Conservation (phyloP, 2,113 vertebrate genomes). For the Morone saxatilis region DNA sequence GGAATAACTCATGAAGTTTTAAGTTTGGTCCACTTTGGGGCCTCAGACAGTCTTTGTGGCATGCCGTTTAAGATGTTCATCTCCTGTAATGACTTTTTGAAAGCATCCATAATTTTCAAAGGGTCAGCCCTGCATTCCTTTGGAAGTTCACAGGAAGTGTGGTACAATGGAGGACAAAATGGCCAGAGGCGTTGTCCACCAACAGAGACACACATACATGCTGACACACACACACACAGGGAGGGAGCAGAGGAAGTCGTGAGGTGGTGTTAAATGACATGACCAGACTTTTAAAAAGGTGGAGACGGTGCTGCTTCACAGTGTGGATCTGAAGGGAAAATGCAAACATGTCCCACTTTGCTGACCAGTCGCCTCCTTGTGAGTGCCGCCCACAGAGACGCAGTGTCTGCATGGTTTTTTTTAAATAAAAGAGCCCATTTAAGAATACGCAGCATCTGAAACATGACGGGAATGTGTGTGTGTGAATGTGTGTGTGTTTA, state of each 20-base stretch:
- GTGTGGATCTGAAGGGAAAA: conserved; percentile 47
- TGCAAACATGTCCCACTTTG: conserved; percentile 69
- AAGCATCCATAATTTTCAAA: conserved; percentile 71
- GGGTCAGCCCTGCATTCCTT: conserved; percentile 74
- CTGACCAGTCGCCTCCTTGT: conserved; percentile 54
- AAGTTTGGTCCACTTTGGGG: conserved; percentile 26
- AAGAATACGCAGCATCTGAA: conserved; percentile 57
- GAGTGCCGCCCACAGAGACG: conserved; percentile 65
- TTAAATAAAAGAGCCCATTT: conserved; percentile 43
- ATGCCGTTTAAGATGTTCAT: conserved; percentile 61
- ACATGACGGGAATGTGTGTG: conserved; percentile 68
- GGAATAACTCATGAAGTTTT: conserved; percentile 20
- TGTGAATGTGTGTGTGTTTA: conserved; percentile 39
- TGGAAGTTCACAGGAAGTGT: conserved; percentile 81
- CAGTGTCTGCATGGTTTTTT: conserved; percentile 51
- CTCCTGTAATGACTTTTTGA: conserved; percentile 70
- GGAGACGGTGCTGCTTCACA: conserved; percentile 60
- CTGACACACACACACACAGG: conserved; percentile 28
- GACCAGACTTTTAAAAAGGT: conserved; percentile 72
- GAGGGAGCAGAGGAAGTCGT: conserved; percentile 73
- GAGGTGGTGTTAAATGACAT: conserved; percentile 80
- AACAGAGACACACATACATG: conserved; percentile 47
- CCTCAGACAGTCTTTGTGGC: conserved; percentile 50
- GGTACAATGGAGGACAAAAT: conserved; percentile 79
- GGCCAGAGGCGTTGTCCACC: conserved; percentile 76